These are phyloP conservation scores for Aviceda subcristata DNA, from an alignment of 2,113 vertebrate genomes.

Conservation along the genomic window DNA sequence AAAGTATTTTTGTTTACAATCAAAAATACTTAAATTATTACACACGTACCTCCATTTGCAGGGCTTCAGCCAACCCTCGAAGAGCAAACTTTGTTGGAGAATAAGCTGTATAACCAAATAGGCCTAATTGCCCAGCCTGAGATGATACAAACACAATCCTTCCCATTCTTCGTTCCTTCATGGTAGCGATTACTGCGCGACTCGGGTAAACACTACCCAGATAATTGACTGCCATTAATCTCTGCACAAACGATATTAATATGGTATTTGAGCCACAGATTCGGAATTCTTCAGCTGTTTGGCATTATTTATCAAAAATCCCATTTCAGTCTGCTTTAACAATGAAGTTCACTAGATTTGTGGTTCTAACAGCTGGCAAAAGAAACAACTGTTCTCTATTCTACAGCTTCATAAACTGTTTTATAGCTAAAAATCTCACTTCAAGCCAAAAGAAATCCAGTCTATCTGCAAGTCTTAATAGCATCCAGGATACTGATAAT, in stretches of 20 bases:
- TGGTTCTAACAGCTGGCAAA: neutral
- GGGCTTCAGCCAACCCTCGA: slow-evolving; percentile 90
- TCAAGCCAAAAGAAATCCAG: neutral
- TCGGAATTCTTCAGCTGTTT: neutral
- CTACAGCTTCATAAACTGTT: neutral
- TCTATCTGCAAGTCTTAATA: neutral
- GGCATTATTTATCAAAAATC: neutral
- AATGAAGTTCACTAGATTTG: neutral
- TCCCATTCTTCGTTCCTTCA: slow-evolving; percentile 96
- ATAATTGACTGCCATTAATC: slow-evolving; percentile 94
- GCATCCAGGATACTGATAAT: neutral
- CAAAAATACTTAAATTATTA: neutral
- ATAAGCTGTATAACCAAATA: slow-evolving; percentile 94
- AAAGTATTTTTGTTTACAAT: neutral
- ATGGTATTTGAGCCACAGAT: neutral
- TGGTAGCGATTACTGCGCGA: slow-evolving; percentile 89
- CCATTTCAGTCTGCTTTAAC: neutral
- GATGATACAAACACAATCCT: slow-evolving; percentile 95
- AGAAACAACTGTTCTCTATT: neutral
- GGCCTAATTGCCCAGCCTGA: slow-evolving; percentile 91
- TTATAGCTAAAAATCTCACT: neutral
- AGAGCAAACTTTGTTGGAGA: slow-evolving; percentile 95
- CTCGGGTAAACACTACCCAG: slow-evolving; percentile 95
- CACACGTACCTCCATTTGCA: slow-evolving; percentile 95
- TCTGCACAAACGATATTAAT: slow-evolving; percentile 69